Base-by-base conservation (phyloP, 2,113 vertebrate genomes). In the Hyperopisus bebe region DNA sequence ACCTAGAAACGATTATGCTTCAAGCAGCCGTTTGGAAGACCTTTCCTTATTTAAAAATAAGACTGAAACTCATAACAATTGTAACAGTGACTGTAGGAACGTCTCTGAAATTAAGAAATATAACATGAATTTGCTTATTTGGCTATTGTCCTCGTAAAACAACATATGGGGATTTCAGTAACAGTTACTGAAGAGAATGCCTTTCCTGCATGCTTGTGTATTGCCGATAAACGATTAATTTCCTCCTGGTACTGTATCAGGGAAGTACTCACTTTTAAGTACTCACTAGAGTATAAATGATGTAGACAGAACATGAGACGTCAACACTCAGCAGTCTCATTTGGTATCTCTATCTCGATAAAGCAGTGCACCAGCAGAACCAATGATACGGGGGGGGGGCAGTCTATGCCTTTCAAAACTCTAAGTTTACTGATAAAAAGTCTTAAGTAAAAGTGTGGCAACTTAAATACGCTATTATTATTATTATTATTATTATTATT, bases 11-110 rank as follows among this genome's bases (percentile, higher is more conserved):
- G 48, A 84, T 9, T 35, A 88, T 86, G 17, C 19, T 19, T 19
- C 48, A 19, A 51, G 19, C 24, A 42, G 27, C 31, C 31, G 17
- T 77, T 90, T 87, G 89, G 89, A 90, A 90, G 89, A 90, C 89
- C 84, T 74, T 80, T 82, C 44, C 58, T 46, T 9, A 31, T 74
- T 47, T 35, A 62, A 47, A 47, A 77, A 39, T 80, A 8, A 47
- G 4, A 48, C 8, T 31, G 24, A 47, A 31, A 44, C 19, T 46
- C 58, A 70, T 58, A n/a, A 87, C 9, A 50, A 84, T 46, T 21
- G 42, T 44, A 24, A 87, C 50, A 53, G 86, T 58, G 31, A 55
- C 50, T 88, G 42, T 50, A 58, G 11, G 62, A 35, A 7, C 8
- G 21, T 74, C 44, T 88, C 58, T 48, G 44, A 44, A 27, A 48